Evolutionary conservation across 2,797 vertebrate genomes (phyloP), one percentile per base, ranked within the genome.

Genomic region (Phoxinus dragarum): DNA sequence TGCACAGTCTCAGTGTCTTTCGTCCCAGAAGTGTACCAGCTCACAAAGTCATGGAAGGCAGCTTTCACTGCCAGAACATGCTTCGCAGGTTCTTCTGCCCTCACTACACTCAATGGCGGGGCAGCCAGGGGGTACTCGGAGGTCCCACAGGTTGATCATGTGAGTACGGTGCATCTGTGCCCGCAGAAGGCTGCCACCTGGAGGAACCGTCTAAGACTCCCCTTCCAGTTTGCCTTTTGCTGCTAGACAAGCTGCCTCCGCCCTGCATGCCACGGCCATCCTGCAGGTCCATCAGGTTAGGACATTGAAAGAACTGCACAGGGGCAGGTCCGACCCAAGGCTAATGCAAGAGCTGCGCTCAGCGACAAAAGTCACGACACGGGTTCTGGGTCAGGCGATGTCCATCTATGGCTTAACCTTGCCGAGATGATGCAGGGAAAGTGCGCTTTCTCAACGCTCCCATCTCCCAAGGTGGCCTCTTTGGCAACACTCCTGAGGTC

Each of bases 311-410:
- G 56, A 59, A n/a, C 56, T n/a, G 4, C 56, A 59, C 3, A 0
- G n/a, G 23, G 23, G 23, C 56, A 56, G 54, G 3, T 21, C 54
- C 8, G 1, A 23, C 54, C 54, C 19, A 56, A 54, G 52, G 52
- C 6, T 54, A 27, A 31, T 64, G 59, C 27, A 64, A 12, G 12
- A 64, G n/a, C n/a, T 64, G 11, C 2, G 2, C 11, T 64, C 54
- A 23, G 11, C 5, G 2, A 14, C n/a, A 12, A 6, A 27, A 12
- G n/a, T 27, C 59, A 61, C 0, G 2, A 12, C 1, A 5, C 5
- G 2, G 59, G n/a, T n/a, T 61, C 11, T 64, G 59, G n/a, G 59
- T 64, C 11, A 27, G 56, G 11, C n/a, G 5, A n/a, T n/a, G 56
- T 61, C 56, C 10, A 61, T 27, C 12, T 64, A 34, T 16, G 14